Percentiles rank a stretch among this genome's conserved stretches.
Evolutionary conservation across 2,797 vertebrate species (phyloP).

Genomic region (Lagocephalus sceleratus): DNA sequence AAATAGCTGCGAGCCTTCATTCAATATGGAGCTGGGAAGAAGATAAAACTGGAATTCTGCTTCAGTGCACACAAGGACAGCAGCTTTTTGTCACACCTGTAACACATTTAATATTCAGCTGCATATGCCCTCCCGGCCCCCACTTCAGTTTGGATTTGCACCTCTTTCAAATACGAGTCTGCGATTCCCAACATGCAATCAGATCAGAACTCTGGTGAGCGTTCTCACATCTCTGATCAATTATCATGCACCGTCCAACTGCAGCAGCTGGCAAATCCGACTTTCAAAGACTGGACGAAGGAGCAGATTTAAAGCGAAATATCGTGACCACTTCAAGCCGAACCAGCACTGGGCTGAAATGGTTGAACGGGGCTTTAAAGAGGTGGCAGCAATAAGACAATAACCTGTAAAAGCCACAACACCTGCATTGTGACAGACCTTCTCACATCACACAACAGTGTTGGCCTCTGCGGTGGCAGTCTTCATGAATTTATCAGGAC

Average conservation of each 20-base stretch:
- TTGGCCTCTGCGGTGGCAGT: neutral
- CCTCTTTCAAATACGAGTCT: neutral
- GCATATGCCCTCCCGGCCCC: conserved; percentile 7
- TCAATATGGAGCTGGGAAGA: neutral
- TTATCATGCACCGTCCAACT: neutral
- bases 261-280: neutral
- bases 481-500: conserved; percentile 24
- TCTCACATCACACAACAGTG: conserved; percentile 3
- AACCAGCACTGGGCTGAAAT: neutral
- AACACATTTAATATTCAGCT: conserved; percentile 48
- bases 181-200: neutral
- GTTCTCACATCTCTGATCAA: neutral
- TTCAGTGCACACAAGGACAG: conserved; percentile 15
- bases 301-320: neutral
- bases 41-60: conserved; percentile 16
- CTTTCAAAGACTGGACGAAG: neutral
- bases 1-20: neutral
- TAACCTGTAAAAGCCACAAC: conserved; percentile 16
- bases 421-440: conserved; percentile 22
- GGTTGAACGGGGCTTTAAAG: neutral
- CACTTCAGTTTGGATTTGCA: neutral
- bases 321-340: too few species aligned
- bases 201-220: neutral
- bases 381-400: conserved; percentile 26
- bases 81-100: conserved; percentile 41